Base-by-base conservation (phyloP, 2,888 invertebrate genomes). In the Glaucopsyche alexis region DNA sequence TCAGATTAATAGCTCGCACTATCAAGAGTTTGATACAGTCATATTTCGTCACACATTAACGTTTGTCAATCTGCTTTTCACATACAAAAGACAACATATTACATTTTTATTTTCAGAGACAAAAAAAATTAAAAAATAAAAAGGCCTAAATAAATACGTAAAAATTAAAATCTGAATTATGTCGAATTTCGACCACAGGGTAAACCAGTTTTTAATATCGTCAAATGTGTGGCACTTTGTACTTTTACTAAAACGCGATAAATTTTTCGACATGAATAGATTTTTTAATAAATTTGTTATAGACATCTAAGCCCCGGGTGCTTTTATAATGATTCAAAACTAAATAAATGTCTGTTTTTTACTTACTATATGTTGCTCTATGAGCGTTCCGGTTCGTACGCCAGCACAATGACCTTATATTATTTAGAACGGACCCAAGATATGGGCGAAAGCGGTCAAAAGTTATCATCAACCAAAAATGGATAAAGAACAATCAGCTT, bases 361-460 rank as follows among this genome's bases (percentile, higher is more conserved):
- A 85, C 83, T 81, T 78, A 79, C 80, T 84, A 85, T 86, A 85
- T 86, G 88, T 86, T 86, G 86, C 84, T 85, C 85, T 87, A 87
- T 83, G 83, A 82, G 81, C 87, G 93, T 92, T 92, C 93, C 92
- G 91, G 93, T 91, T 91, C 87, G 89, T 87, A 83, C 85, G 89
- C 87, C 83, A 83, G 92, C 89, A 84, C 93, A 87, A 91, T 91
- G 92, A 92, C 91, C 92, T 87, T 90, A 87, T 85, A 88, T 89
- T 85, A 86, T 88, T 88, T 85, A 87, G 82, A 80, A 78, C 74
- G 80, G 85, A 84, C 75, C 50, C 78, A 85, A 85, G 73, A 42
- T 74, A 74, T 47, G 78, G 78, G 75, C 77, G 77, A 73, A 71
- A 79, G 87, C 85, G 82, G 74, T 78, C 73, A 67, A 64, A 72